A percentile compares a stretch with the other conserved stretches of the same genome.
These are phyloP conservation scores for Epinotia brunnichana DNA, from an alignment of 2,888 invertebrate genomes.

Conservation along the genomic window DNA sequence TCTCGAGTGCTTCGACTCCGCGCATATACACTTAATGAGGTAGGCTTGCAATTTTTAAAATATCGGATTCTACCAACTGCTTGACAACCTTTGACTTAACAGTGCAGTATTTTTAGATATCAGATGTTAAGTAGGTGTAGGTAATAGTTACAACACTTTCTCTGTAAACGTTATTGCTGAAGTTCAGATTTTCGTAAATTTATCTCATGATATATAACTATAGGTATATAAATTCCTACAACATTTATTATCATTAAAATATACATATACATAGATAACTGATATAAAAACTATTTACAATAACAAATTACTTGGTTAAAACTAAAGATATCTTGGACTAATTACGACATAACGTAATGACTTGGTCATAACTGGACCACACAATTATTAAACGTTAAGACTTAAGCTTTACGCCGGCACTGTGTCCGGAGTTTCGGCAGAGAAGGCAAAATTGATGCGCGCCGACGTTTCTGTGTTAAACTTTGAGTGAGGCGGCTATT, in stretches of 20 bases:
- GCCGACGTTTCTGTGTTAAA: conserved; percentile 61
- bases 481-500: conserved; percentile 70
- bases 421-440: conserved; percentile 42
- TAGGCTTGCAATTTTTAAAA: conserved; percentile 15
- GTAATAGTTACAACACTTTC: neutral
- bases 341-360: conserved; percentile 1
- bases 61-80: neutral
- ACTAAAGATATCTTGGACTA: neutral
- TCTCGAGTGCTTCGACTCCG: conserved; percentile 26
- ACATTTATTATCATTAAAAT: no score
- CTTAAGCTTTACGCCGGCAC: conserved; percentile 11
- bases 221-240: no score
- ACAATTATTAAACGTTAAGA: conserved; percentile 15
- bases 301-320: no score
- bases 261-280: no score
- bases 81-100: neutral
- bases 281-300: no score
- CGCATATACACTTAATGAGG: conserved; percentile 33
- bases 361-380: conserved; percentile 24
- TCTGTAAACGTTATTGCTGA: neutral
- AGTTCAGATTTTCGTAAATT: neutral
- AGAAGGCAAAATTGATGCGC: conserved; percentile 48
- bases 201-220: neutral
- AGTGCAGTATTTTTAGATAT: neutral
- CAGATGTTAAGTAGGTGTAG: neutral